Conservation (phyloP, 1,140 invertebrate species). For the Orchesella cincta region DNA sequence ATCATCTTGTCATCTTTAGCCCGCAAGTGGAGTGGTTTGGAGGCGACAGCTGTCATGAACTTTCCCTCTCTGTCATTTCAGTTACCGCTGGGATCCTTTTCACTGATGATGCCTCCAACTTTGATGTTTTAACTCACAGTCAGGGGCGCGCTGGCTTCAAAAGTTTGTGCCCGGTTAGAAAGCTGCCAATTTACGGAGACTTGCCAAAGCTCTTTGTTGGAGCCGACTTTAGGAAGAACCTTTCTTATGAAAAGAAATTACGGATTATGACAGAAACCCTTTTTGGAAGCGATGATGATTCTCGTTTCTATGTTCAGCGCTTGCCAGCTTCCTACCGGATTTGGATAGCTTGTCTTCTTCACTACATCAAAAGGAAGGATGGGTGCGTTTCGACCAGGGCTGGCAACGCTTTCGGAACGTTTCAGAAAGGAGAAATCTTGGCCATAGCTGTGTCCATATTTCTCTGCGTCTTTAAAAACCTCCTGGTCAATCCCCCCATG, state of each 20-base stretch:
- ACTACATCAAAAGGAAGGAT: constrained; percentile 4
- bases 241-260: background rate
- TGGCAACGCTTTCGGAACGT: no score
- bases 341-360: constrained; percentile 3
- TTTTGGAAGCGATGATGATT: background rate
- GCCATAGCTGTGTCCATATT: background rate
- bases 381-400: no score
- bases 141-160: background rate
- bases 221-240: background rate
- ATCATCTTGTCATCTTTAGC: constrained; percentile 20
- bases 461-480: constrained; percentile 15
- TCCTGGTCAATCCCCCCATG: constrained; percentile 5
- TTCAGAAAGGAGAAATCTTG: background rate
- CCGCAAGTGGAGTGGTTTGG: constrained; percentile 41
- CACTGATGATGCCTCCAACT: background rate
- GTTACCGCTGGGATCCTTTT: constrained; percentile 40
- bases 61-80: constrained; percentile 41
- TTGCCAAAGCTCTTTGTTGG: background rate
- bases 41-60: constrained; percentile 31
- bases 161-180: background rate
- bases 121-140: background rate
- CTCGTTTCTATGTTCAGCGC: background rate
- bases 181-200: background rate
- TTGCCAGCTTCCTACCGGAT: constrained; percentile 25
- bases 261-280: background rate